These are phyloP conservation scores for Archivesica marissinica DNA, from an alignment of 1,140 invertebrate genomes.

Conservation along the genomic window DNA sequence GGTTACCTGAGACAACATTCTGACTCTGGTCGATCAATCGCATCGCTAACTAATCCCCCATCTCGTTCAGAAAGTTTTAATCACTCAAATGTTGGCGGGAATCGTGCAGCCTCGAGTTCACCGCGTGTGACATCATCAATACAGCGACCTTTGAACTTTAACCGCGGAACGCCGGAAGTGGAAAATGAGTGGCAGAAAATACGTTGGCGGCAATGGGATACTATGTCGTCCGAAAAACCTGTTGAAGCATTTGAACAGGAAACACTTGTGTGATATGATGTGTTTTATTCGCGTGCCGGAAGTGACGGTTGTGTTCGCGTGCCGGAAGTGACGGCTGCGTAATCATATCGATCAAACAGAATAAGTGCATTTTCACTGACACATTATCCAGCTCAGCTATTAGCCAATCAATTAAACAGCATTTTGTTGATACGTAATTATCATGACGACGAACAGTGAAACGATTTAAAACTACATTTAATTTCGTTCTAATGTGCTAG, in stretches of 20 bases:
- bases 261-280: constrained; percentile 48
- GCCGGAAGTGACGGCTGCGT: neutral
- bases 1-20: constrained; percentile 38
- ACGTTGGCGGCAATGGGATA: constrained; percentile 59
- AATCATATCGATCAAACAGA: neutral
- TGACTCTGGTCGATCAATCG: neutral
- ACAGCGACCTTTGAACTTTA: constrained; percentile 59
- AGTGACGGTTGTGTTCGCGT: neutral
- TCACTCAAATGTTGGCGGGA: neutral
- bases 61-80: constrained; percentile 30
- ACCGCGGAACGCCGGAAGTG: constrained; percentile 50
- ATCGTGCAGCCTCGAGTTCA: constrained; percentile 22
- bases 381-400: neutral
- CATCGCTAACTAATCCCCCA: neutral
- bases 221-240: constrained; percentile 48
- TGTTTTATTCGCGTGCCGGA: neutral
- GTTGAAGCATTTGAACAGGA: constrained; percentile 53
- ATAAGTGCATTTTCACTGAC: neutral
- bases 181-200: constrained; percentile 61
- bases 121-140: constrained; percentile 58
- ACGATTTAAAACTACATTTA: neutral
- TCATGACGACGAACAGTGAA: neutral
- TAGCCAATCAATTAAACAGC: neutral
- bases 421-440: neutral
- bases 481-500: constrained; percentile 4